Base-by-base conservation (phyloP, 1,140 invertebrate species). In the Bombus fervidus region DNA sequence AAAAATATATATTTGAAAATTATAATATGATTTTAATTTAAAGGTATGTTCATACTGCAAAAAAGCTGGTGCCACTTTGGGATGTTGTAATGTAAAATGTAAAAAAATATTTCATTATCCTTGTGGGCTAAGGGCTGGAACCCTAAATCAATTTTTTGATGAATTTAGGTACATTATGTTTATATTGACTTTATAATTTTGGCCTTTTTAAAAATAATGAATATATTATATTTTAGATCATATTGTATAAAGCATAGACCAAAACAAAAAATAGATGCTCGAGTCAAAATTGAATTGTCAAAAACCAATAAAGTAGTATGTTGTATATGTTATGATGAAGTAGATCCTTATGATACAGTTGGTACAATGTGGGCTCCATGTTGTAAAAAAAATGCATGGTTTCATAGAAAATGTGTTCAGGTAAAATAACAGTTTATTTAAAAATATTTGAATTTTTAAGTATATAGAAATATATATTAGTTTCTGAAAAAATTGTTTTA, bases 381-480 rank as follows among this genome's bases (percentile, higher is more conserved):
- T 92, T 97, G 96, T 90, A 95, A 95, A 82, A 96, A 96, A 81
- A 96, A 96, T 89, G 95, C 96, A 12, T 97, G 95, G 95, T 97
- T 97, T 91, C 96, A 97, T 92, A 92, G 96, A 68, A 88, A 87
- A 43, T 97, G 96, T 94, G 94, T 97, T 81, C 96, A 96, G 94
- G 96, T 96, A 93, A 78, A 76, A 84, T 47, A 64, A 43, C 31
- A 37, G 31, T 34, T 79, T 79, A n/a, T 62, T 87, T 57, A 43
- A 37, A 28, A 68, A 18, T 81, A 39, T 22, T 57, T 37, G 6
- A 37, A 57, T 41, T 43, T 64, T 82, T 76, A 41, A 77, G 0
- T 10, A 41, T 2, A 41, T n/a, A 15, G 1, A 6, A 69, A 10
- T 57, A 9, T 13, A 28, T 34, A 66, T 41, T 25, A 57, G 28